These are phyloP conservation scores for Bettongia penicillata DNA, from an alignment of 2,113 vertebrate species.

Conservation along the genomic window DNA sequence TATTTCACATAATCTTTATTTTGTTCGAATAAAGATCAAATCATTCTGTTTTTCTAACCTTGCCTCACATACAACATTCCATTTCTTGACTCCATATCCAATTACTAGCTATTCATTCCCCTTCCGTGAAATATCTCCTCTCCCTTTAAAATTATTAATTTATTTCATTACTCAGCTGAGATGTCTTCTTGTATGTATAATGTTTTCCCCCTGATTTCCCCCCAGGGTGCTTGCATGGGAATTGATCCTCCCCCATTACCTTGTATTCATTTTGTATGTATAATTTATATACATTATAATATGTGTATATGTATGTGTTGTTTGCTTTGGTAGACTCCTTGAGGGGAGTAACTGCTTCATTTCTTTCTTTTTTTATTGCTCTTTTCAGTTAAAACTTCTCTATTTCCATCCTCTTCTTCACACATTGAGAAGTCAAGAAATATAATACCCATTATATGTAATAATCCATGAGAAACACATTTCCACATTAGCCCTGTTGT, in stretches of 20 bases:
- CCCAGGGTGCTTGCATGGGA: neutral
- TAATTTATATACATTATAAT: neutral
- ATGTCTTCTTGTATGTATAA: neutral
- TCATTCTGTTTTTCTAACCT: neutral
- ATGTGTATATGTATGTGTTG: neutral
- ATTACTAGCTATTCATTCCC: neutral
- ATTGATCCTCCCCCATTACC: neutral
- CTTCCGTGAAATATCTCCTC: neutral
- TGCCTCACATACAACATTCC: neutral
- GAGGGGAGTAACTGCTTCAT: neutral
- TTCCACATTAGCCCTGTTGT: neutral
- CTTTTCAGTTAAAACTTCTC: neutral
- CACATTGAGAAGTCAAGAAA: neutral
- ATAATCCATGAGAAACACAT: neutral
- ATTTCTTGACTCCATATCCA: neutral
- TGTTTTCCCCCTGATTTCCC: neutral
- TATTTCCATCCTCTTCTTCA: neutral
- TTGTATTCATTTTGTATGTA: neutral
- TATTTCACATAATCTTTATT: neutral
- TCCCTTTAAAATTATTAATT: neutral
- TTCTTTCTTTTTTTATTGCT: neutral
- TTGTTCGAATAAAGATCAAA: neutral
- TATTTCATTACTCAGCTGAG: neutral
- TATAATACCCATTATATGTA: neutral
- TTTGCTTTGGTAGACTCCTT: neutral